Percentiles rank a stretch among this genome's conserved stretches.
Conservation (phyloP, 2,888 invertebrate species). For the Aleiodes testaceus region DNA sequence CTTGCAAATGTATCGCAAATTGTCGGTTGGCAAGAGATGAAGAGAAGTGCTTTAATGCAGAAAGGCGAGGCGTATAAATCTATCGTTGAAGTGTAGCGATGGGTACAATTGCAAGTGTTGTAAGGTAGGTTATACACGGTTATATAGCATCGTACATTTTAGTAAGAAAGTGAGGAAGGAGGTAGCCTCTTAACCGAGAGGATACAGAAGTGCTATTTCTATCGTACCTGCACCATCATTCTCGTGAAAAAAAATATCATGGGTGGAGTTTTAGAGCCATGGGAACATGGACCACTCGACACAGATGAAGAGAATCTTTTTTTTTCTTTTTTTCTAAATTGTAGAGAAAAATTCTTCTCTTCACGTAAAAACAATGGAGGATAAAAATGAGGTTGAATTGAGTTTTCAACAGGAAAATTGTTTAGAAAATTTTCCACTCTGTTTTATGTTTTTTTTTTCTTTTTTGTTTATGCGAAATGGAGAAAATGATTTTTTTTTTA, state of each 20-base stretch:
- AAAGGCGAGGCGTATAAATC: conserved; percentile 55
- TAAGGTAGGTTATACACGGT: conserved; percentile 35
- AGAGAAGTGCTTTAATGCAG: conserved; percentile 53
- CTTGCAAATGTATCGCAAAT: conserved; percentile 72
- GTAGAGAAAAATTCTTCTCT: background rate
- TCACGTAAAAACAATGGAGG: no score
- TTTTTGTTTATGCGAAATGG: no score
- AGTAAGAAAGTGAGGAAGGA: conserved; percentile 45
- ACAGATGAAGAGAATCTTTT: conserved; percentile 5
- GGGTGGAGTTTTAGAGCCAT: conserved; percentile 13
- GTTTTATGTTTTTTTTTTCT: no score
- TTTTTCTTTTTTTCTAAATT: background rate
- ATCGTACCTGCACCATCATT: conserved; percentile 56
- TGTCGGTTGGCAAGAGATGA: conserved; percentile 62
- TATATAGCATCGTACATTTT: conserved; percentile 3
- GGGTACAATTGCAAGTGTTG: conserved; percentile 38
- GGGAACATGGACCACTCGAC: conserved; percentile 31
- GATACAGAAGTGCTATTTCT: conserved; percentile 65
- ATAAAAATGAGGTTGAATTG: no score
- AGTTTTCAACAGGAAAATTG: conserved; percentile 17
- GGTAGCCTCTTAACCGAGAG: conserved; percentile 57
- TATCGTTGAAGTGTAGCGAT: conserved; percentile 26
- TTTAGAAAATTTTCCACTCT: no score
- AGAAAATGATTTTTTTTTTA: no score
- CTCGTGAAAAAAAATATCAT: conserved; percentile 16